Conservation (phyloP, 2,888 invertebrate species). For the Latrodectus hesperus region DNA sequence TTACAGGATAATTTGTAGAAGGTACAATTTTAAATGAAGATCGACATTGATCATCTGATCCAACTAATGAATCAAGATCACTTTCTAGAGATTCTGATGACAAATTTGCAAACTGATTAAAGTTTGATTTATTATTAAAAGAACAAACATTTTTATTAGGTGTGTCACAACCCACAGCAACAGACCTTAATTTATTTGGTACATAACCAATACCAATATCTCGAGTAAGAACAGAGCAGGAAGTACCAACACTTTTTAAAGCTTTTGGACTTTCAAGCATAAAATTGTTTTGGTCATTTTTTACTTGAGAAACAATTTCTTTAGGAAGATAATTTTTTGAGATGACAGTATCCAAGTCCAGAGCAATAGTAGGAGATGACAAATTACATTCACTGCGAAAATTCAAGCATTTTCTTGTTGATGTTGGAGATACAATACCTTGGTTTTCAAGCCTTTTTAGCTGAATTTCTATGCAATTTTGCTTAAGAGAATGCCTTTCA, state of each 20-base stretch:
- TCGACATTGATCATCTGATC: conserved; percentile 14
- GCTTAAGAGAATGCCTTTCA: conserved; percentile 20
- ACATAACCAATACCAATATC: conserved; percentile 79
- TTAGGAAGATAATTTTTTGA: conserved; percentile 38
- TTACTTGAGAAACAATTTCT: conserved; percentile 41
- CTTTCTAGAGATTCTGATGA: conserved; percentile 65
- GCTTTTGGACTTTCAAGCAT: neutral
- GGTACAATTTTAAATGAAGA: conserved; percentile 1
- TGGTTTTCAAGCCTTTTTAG: conserved; percentile 61
- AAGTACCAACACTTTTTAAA: conserved; percentile 66
- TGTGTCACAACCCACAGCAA: conserved; percentile 76
- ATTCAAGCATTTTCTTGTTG: conserved; percentile 51
- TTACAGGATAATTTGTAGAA: conserved; percentile 4
- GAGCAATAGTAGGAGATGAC: conserved; percentile 57
- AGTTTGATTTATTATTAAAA: conserved; percentile 21
- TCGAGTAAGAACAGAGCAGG: conserved; percentile 79
- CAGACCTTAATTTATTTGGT: conserved; percentile 72
- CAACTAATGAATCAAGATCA: conserved; percentile 51
- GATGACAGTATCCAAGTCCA: conserved; percentile 47
- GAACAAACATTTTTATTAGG: conserved; percentile 18
- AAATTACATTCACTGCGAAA: conserved; percentile 12
- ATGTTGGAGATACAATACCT: conserved; percentile 63
- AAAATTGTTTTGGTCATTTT: conserved; percentile 16
- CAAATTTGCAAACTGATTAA: conserved; percentile 42
- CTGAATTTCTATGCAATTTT: conserved; percentile 48